phyloP scores from a whole-genome alignment of 2,113 vertebrate species.

The Heteronetta atricapilla region DNA sequence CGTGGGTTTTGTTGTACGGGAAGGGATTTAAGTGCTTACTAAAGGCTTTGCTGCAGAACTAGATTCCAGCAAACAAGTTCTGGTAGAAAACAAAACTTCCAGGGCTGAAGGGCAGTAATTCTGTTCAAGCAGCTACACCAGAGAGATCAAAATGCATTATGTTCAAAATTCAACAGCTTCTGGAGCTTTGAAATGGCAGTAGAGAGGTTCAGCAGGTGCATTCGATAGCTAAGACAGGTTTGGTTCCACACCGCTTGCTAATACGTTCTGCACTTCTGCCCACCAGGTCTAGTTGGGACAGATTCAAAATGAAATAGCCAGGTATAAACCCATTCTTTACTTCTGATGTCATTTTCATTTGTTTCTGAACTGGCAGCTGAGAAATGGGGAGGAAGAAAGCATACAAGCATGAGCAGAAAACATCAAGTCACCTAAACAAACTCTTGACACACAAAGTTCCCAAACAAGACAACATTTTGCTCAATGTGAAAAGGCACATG shows the following conservation, averaged over 20 bases:
- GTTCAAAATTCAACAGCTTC: background rate
- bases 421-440: background rate
- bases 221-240: accelerated
- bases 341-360: background rate
- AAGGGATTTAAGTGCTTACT: conserved; percentile 37
- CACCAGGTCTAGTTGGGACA: background rate
- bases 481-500: conserved; percentile 23
- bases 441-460: background rate
- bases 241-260: background rate
- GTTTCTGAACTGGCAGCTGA: background rate
- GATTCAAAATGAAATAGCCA: background rate
- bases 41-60: background rate
- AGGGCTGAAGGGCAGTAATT: background rate
- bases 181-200: background rate
- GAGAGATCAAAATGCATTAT: background rate
- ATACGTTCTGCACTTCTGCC: background rate
- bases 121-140: background rate
- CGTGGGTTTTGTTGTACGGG: background rate
- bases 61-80: background rate
- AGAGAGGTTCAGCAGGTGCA: background rate
- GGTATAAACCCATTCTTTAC: background rate
- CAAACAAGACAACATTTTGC: background rate
- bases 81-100: background rate
- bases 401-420: background rate
- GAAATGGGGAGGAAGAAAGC: background rate